Base-by-base conservation (phyloP, 92 coral and sea anemone species). In the Palythoa heliodiscus region DNA sequence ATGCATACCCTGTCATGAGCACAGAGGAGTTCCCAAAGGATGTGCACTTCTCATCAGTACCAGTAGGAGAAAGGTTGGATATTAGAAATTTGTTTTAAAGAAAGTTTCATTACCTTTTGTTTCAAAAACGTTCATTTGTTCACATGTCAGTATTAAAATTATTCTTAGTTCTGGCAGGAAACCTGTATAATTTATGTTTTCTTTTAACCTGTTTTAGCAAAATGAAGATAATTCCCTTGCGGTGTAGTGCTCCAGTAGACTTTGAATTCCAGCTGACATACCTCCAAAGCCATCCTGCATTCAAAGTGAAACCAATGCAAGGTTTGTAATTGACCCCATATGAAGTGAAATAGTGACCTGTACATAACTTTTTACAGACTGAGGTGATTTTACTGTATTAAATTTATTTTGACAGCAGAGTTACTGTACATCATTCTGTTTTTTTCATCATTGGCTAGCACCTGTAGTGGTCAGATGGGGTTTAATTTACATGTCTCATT, bases 1-100 rank as follows among this genome's bases (percentile, higher is more conserved):
- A 96, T 88, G 98, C 94, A 19, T 96, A 96, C 67, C 98, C 98
- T 52, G 96, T 93, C 13, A 92, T 96, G 96, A 91, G 90, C 69
- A 89, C 94, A 4, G 92, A 91, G 29, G 90, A 83, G 2, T 95
- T 96, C 83, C 98, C 98, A 11, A 94, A 84, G 61, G 95, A 94
- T 66, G 94, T 96, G 52, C 93, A 96, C 93, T 96, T 96, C 86
- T 92, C 95, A 23, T 73, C 92, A 1, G 96, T 96, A 11, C 96
- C 98, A 43, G 88, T 96, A 4, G 98, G 98, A 38, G 95, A 92
- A 88, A 92, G 93, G 98, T 37, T 25, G 35, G 13, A 15, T 47
- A 70, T n/a, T 16, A 23, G n/a, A 86, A 15, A 16, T 17, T 39
- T 52, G 40, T 7, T 43, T 43, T 7, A 43, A 43, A 43, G 48